phyloP scores from a whole-genome alignment of 2,113 vertebrate species.

The Tachysurus fulvidraco region DNA sequence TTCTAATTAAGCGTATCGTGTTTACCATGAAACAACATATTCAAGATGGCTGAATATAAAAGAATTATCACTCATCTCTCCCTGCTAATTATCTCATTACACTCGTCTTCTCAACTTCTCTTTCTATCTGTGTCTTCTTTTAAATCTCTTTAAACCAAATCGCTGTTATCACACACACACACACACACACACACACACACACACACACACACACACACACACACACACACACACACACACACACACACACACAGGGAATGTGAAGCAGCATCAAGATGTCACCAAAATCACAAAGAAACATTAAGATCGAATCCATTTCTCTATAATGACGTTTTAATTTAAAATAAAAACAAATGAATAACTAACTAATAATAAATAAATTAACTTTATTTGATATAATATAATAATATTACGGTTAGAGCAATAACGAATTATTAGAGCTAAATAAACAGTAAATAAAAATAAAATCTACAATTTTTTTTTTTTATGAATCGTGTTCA shows the following conservation, averaged over 20 bases:
- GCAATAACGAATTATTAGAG: too few species aligned
- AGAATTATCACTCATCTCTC: conserved; percentile 13
- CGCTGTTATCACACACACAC: not conserved
- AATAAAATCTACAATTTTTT: too few species aligned
- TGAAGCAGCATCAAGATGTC: not conserved
- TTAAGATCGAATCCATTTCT: not conserved
- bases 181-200: conserved; percentile 14
- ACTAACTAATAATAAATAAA: not conserved
- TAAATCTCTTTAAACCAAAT: conserved; percentile 6
- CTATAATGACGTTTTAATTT: not conserved
- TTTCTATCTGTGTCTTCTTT: conserved; percentile 19
- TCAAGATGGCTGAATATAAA: conserved; percentile 16
- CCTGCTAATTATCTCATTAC: conserved; percentile 26
- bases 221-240: not conserved
- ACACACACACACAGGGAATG: not conserved
- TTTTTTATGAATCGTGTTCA: too few species aligned
- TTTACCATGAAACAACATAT: conserved; percentile 28
- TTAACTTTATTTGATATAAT: too few species aligned
- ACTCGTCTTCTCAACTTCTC: conserved; percentile 6
- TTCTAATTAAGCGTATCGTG: conserved; percentile 2
- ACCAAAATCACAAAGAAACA: not conserved
- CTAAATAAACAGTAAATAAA: too few species aligned
- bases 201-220: not conserved
- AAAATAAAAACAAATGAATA: not conserved
- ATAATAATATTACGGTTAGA: not conserved